Conservation (phyloP, 2,888 invertebrate species). For the Eristalinus aeneus region DNA sequence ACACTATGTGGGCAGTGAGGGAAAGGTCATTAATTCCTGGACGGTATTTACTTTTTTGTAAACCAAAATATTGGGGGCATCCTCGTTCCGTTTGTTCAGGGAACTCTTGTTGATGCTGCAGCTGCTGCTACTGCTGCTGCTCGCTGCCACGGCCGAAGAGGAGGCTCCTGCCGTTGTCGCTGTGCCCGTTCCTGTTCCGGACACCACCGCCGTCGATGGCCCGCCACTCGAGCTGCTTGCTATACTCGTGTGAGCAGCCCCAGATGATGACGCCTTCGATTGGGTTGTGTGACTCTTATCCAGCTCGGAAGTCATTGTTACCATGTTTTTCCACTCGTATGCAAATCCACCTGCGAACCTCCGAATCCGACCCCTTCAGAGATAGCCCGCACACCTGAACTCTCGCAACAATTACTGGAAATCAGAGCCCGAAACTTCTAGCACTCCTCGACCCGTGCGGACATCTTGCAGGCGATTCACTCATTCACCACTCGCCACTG, state of each 20-base stretch:
- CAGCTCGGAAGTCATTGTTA: conserved; percentile 81
- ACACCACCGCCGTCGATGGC: conserved; percentile 10
- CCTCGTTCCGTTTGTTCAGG: conserved; percentile 82
- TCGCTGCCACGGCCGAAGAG: conserved; percentile 15
- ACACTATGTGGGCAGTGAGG: background rate
- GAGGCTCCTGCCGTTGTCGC: conserved; percentile 36
- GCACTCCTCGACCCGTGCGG: conserved; percentile 24
- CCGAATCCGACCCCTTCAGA: conserved; percentile 7
- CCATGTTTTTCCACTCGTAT: conserved; percentile 75
- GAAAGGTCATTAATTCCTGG: conserved; percentile 45
- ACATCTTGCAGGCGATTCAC: conserved; percentile 35
- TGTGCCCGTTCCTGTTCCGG: conserved; percentile 25
- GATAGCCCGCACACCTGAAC: background rate
- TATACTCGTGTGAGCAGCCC: conserved; percentile 55
- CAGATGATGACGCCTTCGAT: conserved; percentile 71
- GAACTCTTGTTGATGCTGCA: conserved; percentile 65
- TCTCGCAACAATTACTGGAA: conserved; percentile 3
- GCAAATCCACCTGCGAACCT: conserved; percentile 20
- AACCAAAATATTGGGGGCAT: conserved; percentile 93
- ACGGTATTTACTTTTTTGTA: conserved; percentile 88
- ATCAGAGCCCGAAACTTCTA: conserved; percentile 21
- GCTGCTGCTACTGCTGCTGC: conserved; percentile 72
- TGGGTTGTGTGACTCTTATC: conserved; percentile 77
- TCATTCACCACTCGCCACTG: conserved; percentile 7
- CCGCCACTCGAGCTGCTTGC: conserved; percentile 55